phyloP scores from a whole-genome alignment of 2,797 vertebrate species.

The Craterocephalus amniculus region DNA sequence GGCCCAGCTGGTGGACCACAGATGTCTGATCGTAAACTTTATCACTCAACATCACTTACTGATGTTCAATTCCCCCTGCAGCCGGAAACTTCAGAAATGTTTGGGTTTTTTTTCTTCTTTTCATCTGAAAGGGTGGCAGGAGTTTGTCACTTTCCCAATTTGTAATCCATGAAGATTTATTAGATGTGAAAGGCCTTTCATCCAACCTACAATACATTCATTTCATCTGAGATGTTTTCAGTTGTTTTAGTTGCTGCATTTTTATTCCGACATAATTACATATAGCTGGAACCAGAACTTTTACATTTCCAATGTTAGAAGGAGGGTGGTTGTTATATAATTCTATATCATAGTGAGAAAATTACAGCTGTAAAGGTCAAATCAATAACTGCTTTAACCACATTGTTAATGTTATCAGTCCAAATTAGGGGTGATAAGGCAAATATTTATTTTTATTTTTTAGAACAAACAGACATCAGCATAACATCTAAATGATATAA shows the following conservation, averaged over 20 bases:
- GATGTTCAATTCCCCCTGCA: constrained; percentile 50
- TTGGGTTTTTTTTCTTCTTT: not conserved
- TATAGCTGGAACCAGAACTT: not conserved
- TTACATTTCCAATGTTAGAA: not conserved
- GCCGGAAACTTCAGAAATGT: constrained; percentile 35
- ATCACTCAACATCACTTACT: constrained; percentile 58
- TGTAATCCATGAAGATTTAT: not conserved
- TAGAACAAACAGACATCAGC: not conserved
- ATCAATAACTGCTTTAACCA: not conserved
- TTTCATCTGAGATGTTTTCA: not conserved
- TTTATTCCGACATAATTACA: not conserved
- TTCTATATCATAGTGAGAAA: not conserved
- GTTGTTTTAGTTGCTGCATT: not conserved
- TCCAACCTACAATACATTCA: not conserved
- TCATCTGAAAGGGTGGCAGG: not conserved
- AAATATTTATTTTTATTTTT: not conserved
- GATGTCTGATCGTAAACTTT: constrained; percentile 75
- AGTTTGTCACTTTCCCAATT: not conserved
- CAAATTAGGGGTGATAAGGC: not conserved
- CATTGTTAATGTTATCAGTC: not conserved
- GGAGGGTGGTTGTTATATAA: not conserved
- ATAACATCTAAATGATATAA: not conserved
- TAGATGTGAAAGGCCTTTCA: not conserved
- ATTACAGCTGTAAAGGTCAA: not conserved
- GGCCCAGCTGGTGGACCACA: constrained; percentile 64